Evolutionary conservation across 92 coral and sea anemone genomes (phyloP).

Genomic region (Parazoanthus atlanticus): DNA sequence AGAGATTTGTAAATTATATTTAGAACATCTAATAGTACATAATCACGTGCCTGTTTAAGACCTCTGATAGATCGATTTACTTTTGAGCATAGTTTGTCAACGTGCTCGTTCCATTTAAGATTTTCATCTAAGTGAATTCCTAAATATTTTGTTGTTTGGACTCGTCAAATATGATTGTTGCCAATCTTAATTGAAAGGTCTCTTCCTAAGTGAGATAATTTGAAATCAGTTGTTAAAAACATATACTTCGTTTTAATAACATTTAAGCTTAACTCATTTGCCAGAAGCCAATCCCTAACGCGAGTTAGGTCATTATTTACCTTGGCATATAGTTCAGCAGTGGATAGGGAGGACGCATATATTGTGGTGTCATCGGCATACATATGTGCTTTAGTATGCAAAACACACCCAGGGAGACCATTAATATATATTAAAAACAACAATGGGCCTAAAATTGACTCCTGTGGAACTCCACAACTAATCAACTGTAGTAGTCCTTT

Average conservation of each 20-base stretch:
- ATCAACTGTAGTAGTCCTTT: background rate
- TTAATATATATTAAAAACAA: conserved; percentile 6
- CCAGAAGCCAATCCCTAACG: conserved; percentile 33
- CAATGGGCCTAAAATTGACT: conserved; percentile 28
- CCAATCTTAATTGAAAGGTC: background rate
- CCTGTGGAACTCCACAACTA: conserved; percentile 27
- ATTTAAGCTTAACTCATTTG: conserved; percentile 41
- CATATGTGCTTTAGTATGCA: conserved; percentile 17
- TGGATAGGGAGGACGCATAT: conserved; percentile 21
- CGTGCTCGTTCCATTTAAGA: conserved; percentile 27
- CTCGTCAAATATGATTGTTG: background rate
- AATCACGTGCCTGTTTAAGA: conserved; percentile 52
- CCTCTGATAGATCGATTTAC: conserved; percentile 42
- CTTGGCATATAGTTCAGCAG: conserved; percentile 26
- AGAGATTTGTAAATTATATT: conserved; percentile 50
- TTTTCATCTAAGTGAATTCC: conserved; percentile 25
- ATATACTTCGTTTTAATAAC: conserved; percentile 42
- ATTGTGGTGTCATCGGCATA: conserved; percentile 39
- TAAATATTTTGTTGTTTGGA: conserved; percentile 23
- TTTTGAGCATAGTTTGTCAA: conserved; percentile 10
- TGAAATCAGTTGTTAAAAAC: conserved; percentile 23
- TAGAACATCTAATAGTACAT: conserved; percentile 28
- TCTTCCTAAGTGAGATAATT: conserved; percentile 15
- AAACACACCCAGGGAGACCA: conserved; percentile 11
- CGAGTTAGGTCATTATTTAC: conserved; percentile 32